Base-by-base conservation (phyloP, 2,888 invertebrate genomes). In the Diarsia brunnea region DNA sequence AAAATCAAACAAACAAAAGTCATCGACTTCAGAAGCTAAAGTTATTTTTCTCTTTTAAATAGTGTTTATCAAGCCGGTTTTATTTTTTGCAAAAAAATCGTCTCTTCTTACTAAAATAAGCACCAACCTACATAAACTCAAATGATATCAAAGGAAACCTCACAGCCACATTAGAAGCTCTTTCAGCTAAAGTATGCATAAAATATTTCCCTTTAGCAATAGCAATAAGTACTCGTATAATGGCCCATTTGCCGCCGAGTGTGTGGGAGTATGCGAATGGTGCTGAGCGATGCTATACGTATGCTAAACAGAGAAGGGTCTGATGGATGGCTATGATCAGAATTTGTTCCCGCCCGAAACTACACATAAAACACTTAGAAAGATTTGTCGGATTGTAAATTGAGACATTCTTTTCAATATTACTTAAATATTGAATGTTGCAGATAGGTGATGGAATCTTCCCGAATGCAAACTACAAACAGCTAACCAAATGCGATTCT, bases 221-320 rank as follows among this genome's bases (percentile, higher is more conserved):
- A 84, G 82, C 84, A 81, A 79, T 88, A 87, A 87, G 84, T 73
- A 71, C 76, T 81, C 75, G 60, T 81, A 79, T 86, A 85, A 84
- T 79, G 79, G 88, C 66, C 86, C 89, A 81, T 89, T 88, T 86
- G 19, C 47, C 58, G 76, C 49, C 63, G 67, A 82, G 87, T 79
- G 75, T 86, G 87, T 84, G 87, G 86, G 89, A 78, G 88, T 85
- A 89, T 90, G 92, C 84, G 84, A 81, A 81, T 88, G 86, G 75
- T 91, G 89, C 87, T 89, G 91, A 91, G 90, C 88, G 81, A 93
- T 91, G 93, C 91, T 90, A 93, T 95, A 91, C 93, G 91, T 94
- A 95, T 95, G 95, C 92, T 92, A 95, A 95, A 82, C 89, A 90
- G 90, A 84, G 76, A 64, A 88, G 93, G 92, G 91, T 88, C 88